phyloP scores from a whole-genome alignment of 2,113 vertebrate genomes.

The Barbus barbus region DNA sequence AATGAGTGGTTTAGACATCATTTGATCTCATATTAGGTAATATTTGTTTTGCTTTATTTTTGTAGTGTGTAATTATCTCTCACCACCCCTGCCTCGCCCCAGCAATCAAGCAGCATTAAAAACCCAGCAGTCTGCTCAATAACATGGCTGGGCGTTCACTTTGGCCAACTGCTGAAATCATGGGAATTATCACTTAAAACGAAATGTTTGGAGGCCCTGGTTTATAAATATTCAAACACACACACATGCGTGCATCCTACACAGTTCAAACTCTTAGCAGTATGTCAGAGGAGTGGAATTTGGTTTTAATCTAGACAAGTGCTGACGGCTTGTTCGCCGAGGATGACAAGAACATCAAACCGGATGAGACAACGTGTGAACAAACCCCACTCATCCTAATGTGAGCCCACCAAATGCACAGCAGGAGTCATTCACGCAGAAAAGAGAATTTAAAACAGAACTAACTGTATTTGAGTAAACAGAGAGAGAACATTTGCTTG shows the following conservation, averaged over 20 bases:
- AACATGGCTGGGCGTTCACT: not conserved
- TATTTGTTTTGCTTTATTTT: constrained; percentile 10
- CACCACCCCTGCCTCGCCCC: not conserved
- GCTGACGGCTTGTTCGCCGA: constrained; percentile 32
- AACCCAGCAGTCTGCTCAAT: not conserved
- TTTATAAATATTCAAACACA: constrained; percentile 17
- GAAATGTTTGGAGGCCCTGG: not conserved
- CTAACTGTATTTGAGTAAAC: constrained; percentile 35
- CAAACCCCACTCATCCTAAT: constrained; percentile 42
- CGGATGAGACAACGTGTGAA: constrained; percentile 41
- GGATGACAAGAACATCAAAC: constrained; percentile 15
- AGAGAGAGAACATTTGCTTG: not conserved
- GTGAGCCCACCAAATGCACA: constrained; percentile 32
- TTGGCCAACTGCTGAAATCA: constrained; percentile 8
- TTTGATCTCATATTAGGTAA: constrained; percentile 10
- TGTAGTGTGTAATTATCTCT: not conserved
- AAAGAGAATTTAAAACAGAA: constrained; percentile 44
- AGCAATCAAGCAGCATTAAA: constrained; percentile 1
- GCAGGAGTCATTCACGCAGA: constrained; percentile 38
- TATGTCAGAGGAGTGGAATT: constrained; percentile 34
- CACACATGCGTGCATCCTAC: constrained; percentile 4
- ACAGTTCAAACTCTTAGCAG: constrained; percentile 21
- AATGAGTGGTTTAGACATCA: not conserved
- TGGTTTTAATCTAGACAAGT: constrained; percentile 46
- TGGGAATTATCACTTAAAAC: not conserved